Base-by-base conservation (phyloP, 2,113 vertebrate species). In the Lota lota region DNA sequence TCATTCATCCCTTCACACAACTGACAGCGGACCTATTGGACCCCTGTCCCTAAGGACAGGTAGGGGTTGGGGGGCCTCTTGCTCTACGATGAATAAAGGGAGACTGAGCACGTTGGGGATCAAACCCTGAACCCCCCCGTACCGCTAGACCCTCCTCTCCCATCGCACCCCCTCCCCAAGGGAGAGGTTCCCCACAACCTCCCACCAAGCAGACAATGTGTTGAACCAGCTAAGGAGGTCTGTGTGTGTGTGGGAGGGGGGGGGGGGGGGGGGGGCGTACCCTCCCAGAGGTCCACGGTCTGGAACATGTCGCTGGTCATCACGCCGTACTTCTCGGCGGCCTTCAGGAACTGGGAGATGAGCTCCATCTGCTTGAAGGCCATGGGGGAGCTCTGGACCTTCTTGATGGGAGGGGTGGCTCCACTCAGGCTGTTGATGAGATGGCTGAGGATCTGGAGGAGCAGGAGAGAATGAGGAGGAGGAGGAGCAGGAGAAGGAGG, bases 281-380 rank as follows among this genome's bases (percentile, higher is more conserved):
- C 89, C 90, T 99, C 97, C 80, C 89, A 98, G 67, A 99, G 94
- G 81, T 99, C 97, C 0, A 98, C 97, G 0, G 97, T 98, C 92
- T 98, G 97, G 88, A 99, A 99, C 20, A 97, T 90, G 69, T 99
- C 96, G 0, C 93, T 95, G 88, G 97, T 97, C 77, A 85, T 92
- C 82, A 97, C 88, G 0, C 97, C 97, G 0, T 97, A 99, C 53
- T 79, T 90, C 83, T 99, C 97, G 0, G 95, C 91, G 0, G 95
- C 96, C 70, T 87, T 91, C 78, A 99, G 93, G 86, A 99, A 99
- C 89, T 96, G 88, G 12, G 96, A 90, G 19, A 98, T 95, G 86
- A 93, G 95, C 76, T 99, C 97, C 97, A 98, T 99, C 90, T 99
- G 97, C 88, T 96, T 98, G 83, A 99, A 99, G 10, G 93, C 96